Base-by-base conservation (phyloP, 1,140 invertebrate genomes). In the Cotesia typhae region DNA sequence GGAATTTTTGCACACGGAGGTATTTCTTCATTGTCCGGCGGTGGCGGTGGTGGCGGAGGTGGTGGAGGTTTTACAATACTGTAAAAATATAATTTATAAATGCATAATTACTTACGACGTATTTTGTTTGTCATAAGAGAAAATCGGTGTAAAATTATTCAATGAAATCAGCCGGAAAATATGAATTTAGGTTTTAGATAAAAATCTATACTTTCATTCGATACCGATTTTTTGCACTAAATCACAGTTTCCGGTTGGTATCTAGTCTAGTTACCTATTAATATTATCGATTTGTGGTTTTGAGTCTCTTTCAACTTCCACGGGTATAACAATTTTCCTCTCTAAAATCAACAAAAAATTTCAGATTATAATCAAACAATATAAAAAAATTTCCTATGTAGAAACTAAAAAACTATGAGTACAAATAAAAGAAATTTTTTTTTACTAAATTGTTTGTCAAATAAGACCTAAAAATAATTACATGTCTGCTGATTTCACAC, bases 1-100 rank as follows among this genome's bases (percentile, higher is more conserved):
- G 51, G 10, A n/a, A 65, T 71, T 55, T 77, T 77, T 36, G 75
- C 72, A 14, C 37, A 68, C 6, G 75, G 74, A 7, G 77, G 68
- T n/a, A 83, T 73, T 12, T 85, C 84, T 3, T 85, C 82, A 51
- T 75, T 78, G 75, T 87, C 85, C 71, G 83, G 85, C 20, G 83
- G 81, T 7, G 85, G 86, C n/a, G 84, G 84, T 2, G 84, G 85
- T 0, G 86, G 85, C 2, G 84, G 87, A 38, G 87, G 86, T 2
- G 84, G 85, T 6, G 83, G 79, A 37, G 82, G 84, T 71, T 80
- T 83, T 28, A 79, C 78, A 63, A 81, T 75, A 74, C 83, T 84
- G 68, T 69, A 41, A 71, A 60, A 3, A 53, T 53, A 61, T 52
- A 59, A 66, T n/a, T 51, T 7, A 55, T 55, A 55, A n/a, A 3